Base-by-base conservation (phyloP, 1,140 invertebrate genomes). In the Holcopasites calliopsidis region DNA sequence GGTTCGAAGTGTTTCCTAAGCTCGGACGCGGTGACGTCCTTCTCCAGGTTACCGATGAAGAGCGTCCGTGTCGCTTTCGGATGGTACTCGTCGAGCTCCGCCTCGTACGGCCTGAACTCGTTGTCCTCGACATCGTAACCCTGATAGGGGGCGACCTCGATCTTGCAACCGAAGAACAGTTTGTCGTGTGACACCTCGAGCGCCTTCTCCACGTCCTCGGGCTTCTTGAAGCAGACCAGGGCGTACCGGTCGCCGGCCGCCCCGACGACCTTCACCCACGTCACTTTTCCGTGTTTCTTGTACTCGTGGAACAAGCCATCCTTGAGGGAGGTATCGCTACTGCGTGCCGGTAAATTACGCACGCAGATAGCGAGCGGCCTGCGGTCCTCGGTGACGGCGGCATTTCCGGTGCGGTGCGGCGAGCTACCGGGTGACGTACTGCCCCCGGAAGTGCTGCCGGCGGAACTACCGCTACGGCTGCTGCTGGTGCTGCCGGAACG, bases 221-320 rank as follows among this genome's bases (percentile, higher is more conserved):
- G 95, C 92, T 99, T 99, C 91, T 98, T 99, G 91, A 99, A 99
- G 88, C 97, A 98, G 2, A 94, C 97, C 68, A 98, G 93, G 60
- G 97, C 97, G 92, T 96, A 97, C 80, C 97, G 92, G 79, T 97
- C 96, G 21, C 94, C 94, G 73, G 95, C 96, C 83, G 96, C 93
- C 1, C 96, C 97, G 26, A 96, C 94, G 23, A 98, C 94, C 88
- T 97, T 98, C 33, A 99, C 98, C 94, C 96, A 97, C 79, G 97
- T 97, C 83, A 99, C 97, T 93, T 99, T 99, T 33, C 98, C 98
- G 92, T 99, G 97, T 86, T 99, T 99, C 92, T 99, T 99, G 93
- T 99, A 99, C 91, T 99, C 98, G 92, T 99, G 98, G 93, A 98
- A 99, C 74, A 99, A 94, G 74, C 98, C 98, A 92, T 99, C 98